Percentiles rank a stretch among this genome's conserved stretches.
phyloP scores from a whole-genome alignment of 2,113 vertebrate species.

The Crotalus tigris region DNA sequence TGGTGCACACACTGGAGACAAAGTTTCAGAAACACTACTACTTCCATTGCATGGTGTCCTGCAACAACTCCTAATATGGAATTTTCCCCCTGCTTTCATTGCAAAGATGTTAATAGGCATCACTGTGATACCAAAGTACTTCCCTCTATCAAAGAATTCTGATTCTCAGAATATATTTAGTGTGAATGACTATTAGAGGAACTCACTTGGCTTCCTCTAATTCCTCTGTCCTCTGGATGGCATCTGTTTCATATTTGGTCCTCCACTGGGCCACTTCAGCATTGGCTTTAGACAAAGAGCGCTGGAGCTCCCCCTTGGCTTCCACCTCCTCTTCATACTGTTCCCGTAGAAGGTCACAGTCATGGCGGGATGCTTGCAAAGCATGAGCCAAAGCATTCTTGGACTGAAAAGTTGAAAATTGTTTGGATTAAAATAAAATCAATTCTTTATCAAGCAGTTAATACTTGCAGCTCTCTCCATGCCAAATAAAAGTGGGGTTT shows the following conservation, averaged over 20 bases:
- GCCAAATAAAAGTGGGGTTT: not conserved
- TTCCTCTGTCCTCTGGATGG: constrained; percentile 92
- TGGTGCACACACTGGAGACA: not conserved
- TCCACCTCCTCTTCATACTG: constrained; percentile 92
- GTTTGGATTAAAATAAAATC: not conserved
- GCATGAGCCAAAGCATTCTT: constrained; percentile 86
- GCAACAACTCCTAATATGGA: not conserved
- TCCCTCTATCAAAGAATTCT: not conserved
- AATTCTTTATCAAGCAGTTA: not conserved
- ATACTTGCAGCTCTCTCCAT: not conserved
- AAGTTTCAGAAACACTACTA: not conserved
- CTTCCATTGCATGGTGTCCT: not conserved
- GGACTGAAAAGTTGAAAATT: constrained; percentile 66
- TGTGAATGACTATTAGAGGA: not conserved
- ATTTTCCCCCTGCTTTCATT: no score
- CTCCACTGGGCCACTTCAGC: constrained; percentile 92
- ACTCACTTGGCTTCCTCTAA: constrained; percentile 94
- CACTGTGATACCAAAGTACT: not conserved
- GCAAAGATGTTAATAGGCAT: not conserved
- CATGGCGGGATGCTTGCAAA: constrained; percentile 84
- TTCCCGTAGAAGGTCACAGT: constrained; percentile 89
- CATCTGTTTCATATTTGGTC: constrained; percentile 91
- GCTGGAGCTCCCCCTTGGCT: constrained; percentile 85
- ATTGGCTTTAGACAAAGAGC: constrained; percentile 87
- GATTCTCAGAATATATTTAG: not conserved